phyloP scores from a whole-genome alignment of 2,113 vertebrate genomes.

The Gasterosteus aculeatus region DNA sequence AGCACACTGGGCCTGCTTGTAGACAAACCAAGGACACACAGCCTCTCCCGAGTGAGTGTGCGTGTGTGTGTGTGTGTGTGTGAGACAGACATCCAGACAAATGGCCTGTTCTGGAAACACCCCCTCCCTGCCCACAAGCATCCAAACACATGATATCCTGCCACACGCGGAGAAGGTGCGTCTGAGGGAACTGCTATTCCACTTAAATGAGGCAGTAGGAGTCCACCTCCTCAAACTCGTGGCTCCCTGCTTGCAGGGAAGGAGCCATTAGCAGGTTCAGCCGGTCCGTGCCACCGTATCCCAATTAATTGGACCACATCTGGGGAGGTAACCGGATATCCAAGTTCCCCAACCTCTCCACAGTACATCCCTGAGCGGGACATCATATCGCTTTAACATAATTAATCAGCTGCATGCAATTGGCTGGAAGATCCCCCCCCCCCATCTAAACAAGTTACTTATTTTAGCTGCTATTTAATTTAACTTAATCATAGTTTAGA shows the following conservation, averaged over 20 bases:
- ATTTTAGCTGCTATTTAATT: constrained; percentile 13
- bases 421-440: not conserved
- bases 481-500: constrained; percentile 13
- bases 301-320: constrained; percentile 35
- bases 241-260: constrained; percentile 1
- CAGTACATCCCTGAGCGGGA: constrained; percentile 40
- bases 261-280: constrained; percentile 10
- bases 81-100: constrained; percentile 41
- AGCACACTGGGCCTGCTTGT: constrained; percentile 1
- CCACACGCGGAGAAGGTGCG: constrained; percentile 2
- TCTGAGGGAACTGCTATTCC: constrained; percentile 3
- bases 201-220: constrained; percentile 14
- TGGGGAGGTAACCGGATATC: constrained; percentile 36
- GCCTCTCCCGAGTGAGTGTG: constrained; percentile 11
- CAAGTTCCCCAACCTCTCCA: constrained; percentile 33
- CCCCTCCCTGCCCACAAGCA: not conserved
- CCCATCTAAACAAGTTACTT: constrained; percentile 10
- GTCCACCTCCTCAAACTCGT: constrained; percentile 6
- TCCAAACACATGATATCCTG: not conserved
- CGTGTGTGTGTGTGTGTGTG: not conserved
- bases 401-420: constrained; percentile 33
- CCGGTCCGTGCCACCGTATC: not conserved
- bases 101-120: constrained; percentile 32
- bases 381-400: constrained; percentile 55
- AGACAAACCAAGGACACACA: constrained; percentile 16